Evolutionary conservation across 2,113 vertebrate genomes (phyloP), one percentile per base, ranked within the genome.

Genomic region (Tamias sibiricus): DNA sequence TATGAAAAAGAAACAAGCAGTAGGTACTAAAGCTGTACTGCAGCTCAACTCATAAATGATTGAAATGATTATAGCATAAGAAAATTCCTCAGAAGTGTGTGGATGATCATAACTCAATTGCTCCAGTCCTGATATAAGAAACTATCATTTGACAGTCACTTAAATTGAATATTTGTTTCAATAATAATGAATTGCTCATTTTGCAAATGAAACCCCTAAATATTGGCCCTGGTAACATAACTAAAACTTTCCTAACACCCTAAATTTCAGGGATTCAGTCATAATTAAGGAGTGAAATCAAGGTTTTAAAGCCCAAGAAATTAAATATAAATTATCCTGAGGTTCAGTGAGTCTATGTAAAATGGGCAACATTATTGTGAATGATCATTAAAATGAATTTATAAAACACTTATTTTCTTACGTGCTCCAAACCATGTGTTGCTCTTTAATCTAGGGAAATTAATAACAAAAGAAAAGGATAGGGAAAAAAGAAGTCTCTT

Each of bases 261-360:
- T n/a, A 76, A 66, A 88, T 76, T 93, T 95, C 30, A 79, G 64
- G 42, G 37, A 57, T 80, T 95, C 97, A 92, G 54, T 69, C n/a
- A 90, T 81, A 84, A 84, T n/a, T 93, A 90, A 87, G 47, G 89
- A 86, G 30, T 44, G n/a, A n/a, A n/a, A 96, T 96, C 30, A 37
- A 84, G 30, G n/a, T n/a, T n/a, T n/a, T 52, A 54, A 93, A 74
- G 52, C 14, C n/a, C 40, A 54, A 88, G 81, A 74, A 87, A 76
- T 69, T 75, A 80, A 49, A 47, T 82, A 22, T 83, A 64, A 87
- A 91, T 89, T 40, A 94, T 69, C 66, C 87, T 37, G 22, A 91
- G 22, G 26, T 71, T 94, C 64, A 75, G 49, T 72, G 37, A 5
- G 32, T 80, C 16, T 68, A n/a, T 37, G 37, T 68, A 91, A 95